These are phyloP conservation scores for Vanacampus margaritifer DNA, from an alignment of 2,113 vertebrate genomes.

Conservation along the genomic window DNA sequence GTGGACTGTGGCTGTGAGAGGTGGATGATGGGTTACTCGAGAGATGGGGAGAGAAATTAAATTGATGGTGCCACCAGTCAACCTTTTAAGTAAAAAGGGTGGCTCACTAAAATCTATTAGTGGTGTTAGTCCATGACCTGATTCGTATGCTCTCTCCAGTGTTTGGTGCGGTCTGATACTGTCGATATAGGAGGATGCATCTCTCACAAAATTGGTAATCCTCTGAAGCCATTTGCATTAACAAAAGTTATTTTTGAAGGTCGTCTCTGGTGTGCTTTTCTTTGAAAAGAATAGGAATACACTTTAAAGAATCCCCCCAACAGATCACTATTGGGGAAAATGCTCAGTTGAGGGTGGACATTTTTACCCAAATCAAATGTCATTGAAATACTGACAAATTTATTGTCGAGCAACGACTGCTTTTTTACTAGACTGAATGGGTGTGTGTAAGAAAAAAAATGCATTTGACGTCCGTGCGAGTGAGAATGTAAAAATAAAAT, in stretches of 20 bases:
- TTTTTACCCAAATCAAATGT: background rate
- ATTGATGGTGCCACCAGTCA: constrained; percentile 54
- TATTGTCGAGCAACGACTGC: constrained; percentile 63
- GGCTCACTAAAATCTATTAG: constrained; percentile 63
- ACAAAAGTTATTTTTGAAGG: constrained; percentile 42
- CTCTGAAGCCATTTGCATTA: constrained; percentile 56
- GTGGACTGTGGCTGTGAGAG: constrained; percentile 19
- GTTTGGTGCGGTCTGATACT: constrained; percentile 41
- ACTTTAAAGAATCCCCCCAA: constrained; percentile 5
- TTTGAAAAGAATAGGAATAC: constrained; percentile 4
- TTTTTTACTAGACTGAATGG: too few relatives aligned
- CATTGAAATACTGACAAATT: constrained; percentile 42
- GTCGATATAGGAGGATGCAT: constrained; percentile 43
- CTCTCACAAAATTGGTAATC: constrained; percentile 61
- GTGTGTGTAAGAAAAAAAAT: constrained; percentile 4
- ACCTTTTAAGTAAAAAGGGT: constrained; percentile 47
- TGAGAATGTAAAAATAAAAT: constrained; percentile 13
- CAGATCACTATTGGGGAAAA: background rate
- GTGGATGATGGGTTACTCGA: constrained; percentile 27
- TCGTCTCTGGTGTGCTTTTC: constrained; percentile 13
- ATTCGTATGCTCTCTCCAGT: constrained; percentile 47
- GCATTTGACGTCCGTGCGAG: constrained; percentile 17
- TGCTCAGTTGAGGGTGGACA: background rate
- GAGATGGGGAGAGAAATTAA: constrained; percentile 45
- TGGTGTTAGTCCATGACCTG: constrained; percentile 58